phyloP scores from a whole-genome alignment of 2,113 vertebrate genomes.

The Plecotus auritus region DNA sequence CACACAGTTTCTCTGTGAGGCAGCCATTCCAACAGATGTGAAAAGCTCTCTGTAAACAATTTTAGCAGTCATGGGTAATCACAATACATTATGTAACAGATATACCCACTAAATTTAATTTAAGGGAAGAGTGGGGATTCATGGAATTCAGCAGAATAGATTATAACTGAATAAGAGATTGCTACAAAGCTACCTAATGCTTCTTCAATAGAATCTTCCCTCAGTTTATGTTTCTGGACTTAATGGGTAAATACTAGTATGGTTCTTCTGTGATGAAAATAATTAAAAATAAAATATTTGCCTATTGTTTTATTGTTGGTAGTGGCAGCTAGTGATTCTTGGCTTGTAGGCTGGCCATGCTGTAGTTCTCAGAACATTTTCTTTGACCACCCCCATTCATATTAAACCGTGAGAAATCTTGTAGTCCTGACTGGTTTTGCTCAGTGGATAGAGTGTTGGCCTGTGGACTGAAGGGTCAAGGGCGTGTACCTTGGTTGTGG shows the following conservation, averaged over 20 bases:
- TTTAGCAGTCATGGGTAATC: constrained; percentile 43
- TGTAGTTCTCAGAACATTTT: not conserved
- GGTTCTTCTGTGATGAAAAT: not conserved
- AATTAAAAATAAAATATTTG: not conserved
- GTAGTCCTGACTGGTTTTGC: too few species aligned
- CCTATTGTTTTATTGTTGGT: not conserved
- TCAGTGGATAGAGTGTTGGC: too few species aligned
- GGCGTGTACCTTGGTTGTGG: too few species aligned
- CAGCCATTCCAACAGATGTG: not conserved
- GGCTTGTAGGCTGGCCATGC: not conserved
- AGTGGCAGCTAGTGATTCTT: not conserved
- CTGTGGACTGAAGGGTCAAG: too few species aligned
- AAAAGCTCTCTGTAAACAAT: constrained; percentile 47
- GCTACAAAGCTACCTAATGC: not conserved
- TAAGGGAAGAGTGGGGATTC: not conserved
- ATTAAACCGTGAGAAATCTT: not conserved
- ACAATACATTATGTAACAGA: constrained; percentile 49
- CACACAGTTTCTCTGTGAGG: not conserved
- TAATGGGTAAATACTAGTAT: not conserved
- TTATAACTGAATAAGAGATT: constrained; percentile 5
- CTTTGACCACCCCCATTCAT: not conserved
- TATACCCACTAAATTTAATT: constrained; percentile 53
- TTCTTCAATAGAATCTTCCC: not conserved
- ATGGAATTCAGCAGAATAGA: constrained; percentile 31
- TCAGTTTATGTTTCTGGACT: not conserved